Base-by-base conservation (phyloP, 1,140 invertebrate genomes). In the roundworm (Caenorhabditis elegans) region DNA sequence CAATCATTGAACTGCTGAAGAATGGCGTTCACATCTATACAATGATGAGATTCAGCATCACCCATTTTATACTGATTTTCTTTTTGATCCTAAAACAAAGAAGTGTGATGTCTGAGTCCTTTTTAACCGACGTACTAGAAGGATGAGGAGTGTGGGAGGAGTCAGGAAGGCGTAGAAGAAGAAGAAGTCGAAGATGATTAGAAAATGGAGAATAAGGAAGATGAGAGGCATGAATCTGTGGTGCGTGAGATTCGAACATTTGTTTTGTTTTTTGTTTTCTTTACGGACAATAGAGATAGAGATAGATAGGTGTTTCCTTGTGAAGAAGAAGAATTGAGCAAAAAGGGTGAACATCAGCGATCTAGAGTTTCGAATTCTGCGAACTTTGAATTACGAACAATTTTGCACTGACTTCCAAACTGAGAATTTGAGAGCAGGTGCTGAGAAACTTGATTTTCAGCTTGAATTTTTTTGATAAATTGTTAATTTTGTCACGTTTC, bases 11-110 rank as follows among this genome's bases (percentile, higher is more conserved):
- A 81, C 26, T 47, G 55, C 46, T 76, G 26, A 13, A 81, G 75
- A 17, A 81, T 81, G 46, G 47, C 28, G 36, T 81, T 81, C 46
- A 81, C 80, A 48, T 60, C 80, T 22, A 81, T 65, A 76, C 80
- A 81, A 36, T 39, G 13, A 22, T 70, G 28, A 13, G 31, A 31
- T 22, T 70, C 60, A 22, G 0, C 34, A 5, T 31, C 60, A 1
- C 28, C 60, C 60, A 70, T 70, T n/a, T 17, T 55, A 19, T 34
- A 8, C 3, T 34, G 26, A 70, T 8, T 19, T 39, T 43, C 60
- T 39, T 70, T 70, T 70, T 70, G 34, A 39, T 39, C 34, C 60
- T 70, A 22, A 17, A 70, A 70, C 39, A 65, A 34, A 43, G n/a
- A 22, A 36, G 19, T 22, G 60, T 70, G 60, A 70, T 70, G 60